Evolutionary conservation across 2,113 vertebrate species (phyloP), one percentile per base, ranked within the genome.

Genomic region (Brachyistius frenatus): DNA sequence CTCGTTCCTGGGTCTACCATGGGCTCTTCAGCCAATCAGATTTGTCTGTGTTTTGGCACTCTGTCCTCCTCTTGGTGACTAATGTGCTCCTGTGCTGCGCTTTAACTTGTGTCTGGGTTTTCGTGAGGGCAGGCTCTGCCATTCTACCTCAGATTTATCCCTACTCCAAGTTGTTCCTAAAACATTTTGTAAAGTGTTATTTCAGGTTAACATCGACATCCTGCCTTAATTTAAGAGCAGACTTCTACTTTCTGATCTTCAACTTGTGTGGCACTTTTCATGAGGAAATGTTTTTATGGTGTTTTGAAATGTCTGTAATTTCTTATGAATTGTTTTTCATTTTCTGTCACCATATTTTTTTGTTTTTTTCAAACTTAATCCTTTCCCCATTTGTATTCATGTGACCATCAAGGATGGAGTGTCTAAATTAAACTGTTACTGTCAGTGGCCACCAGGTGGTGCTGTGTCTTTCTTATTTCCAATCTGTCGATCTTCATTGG

Each of bases 391-490:
- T 35, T 78, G 23, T 23, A 23, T 66, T 52, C 30, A 44, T 53
- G 33, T 62, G 11, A 54, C 11, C 31, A 6, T 82, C 37, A 56
- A 53, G 16, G 37, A 75, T 69, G 33, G n/a, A 73, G 35, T 62
- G 3, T 81, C 23, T 58, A 56, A 74, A 88, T 76, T 78, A 85
- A 89, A 89, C 53, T 66, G 49, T 70, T 83, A 32, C 78, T 55
- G 30, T 68, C 2, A 50, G 54, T 2, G 3, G 44, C 89, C 92
- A 91, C 87, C 54, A 90, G 90, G 72, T 87, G 92, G 91, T 66
- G 86, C 41, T 80, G 67, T 86, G 49, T 83, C 65, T 80, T 81
- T 71, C 39, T 80, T 74, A n/a, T 55, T 23, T 81, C 5, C 37
- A 39, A 23, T 68, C 8, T 5, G 4, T 23, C 50, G 35, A 10